These are phyloP conservation scores for Drosophila lutescens DNA, from an alignment of 2,888 invertebrate species.

Conservation along the genomic window DNA sequence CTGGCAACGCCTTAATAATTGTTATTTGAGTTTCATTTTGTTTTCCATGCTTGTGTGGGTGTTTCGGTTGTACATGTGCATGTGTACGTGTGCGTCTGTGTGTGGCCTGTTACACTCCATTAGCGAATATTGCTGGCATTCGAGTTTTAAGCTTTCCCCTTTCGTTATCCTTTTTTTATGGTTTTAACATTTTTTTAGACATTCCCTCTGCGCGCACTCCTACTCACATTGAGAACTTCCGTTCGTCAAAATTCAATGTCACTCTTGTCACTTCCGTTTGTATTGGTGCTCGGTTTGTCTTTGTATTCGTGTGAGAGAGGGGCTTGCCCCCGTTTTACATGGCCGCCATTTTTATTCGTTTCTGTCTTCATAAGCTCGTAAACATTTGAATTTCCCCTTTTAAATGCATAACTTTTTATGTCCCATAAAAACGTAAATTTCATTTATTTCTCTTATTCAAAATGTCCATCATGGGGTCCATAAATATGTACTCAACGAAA, in stretches of 20 bases:
- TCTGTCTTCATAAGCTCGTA: conserved; percentile 45
- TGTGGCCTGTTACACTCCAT: conserved; percentile 70
- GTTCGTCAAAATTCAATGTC: conserved; percentile 80
- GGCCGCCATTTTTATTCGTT: conserved; percentile 66
- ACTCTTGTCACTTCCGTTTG: conserved; percentile 54
- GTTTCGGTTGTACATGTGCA: conserved; percentile 17
- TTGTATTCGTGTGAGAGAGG: conserved; percentile 23
- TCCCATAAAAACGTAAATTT: conserved; percentile 28
- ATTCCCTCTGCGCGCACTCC: conserved; percentile 16
- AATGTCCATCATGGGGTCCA: conserved; percentile 2
- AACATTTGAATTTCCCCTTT: conserved; percentile 46
- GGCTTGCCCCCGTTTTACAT: conserved; percentile 45
- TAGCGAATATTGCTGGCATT: conserved; percentile 64
- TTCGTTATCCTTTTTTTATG: conserved; percentile 75
- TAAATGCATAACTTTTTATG: conserved; percentile 33
- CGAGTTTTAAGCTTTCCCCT: conserved; percentile 78
- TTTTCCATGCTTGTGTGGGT: conserved; percentile 41
- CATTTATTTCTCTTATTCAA: conserved; percentile 14
- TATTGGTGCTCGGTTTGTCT: conserved; percentile 12
- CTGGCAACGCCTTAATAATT: conserved; percentile 83
- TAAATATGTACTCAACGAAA: conserved; percentile 29
- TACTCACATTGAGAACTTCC: conserved; percentile 47
- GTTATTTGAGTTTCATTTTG: conserved; percentile 81
- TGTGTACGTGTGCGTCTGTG: conserved; percentile 29
- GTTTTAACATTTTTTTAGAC: conserved; percentile 44